phyloP scores from a whole-genome alignment of 2,888 invertebrate genomes.

The Tolmerus cingulatus region DNA sequence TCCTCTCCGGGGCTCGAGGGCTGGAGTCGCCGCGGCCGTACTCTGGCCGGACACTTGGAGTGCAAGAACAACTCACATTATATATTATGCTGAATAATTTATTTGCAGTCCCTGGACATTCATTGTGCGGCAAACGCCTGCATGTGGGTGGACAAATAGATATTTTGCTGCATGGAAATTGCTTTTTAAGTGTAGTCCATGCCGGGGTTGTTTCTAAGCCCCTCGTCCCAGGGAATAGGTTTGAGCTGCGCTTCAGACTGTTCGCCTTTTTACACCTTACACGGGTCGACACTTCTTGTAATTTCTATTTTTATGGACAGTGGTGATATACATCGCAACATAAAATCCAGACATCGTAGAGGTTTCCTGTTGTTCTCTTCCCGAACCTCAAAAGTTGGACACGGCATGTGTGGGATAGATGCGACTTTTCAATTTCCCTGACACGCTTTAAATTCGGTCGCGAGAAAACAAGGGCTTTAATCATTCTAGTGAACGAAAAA shows the following conservation, averaged over 20 bases:
- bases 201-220: neutral
- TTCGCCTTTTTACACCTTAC: constrained; percentile 15
- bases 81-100: constrained; percentile 43
- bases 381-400: neutral
- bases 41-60: neutral
- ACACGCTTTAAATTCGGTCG: neutral
- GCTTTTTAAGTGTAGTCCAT: constrained; percentile 44
- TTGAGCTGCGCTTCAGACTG: neutral
- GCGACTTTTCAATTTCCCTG: neutral
- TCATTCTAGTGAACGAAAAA: neutral
- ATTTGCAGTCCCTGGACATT: constrained; percentile 41
- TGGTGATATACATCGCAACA: neutral
- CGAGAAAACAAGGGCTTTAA: neutral
- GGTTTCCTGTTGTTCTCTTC: neutral
- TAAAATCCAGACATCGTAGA: neutral
- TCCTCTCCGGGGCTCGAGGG: neutral
- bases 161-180: constrained; percentile 45
- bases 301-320: constrained; percentile 11
- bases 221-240: neutral
- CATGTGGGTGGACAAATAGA: constrained; percentile 48
- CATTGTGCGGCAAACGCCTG: constrained; percentile 39
- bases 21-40: neutral
- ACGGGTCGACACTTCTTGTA: neutral
- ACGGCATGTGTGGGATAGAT: constrained; percentile 23
- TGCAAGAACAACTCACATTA: constrained; percentile 16